Conservation (phyloP, 2,888 invertebrate species). For the Anorthoa munda region DNA sequence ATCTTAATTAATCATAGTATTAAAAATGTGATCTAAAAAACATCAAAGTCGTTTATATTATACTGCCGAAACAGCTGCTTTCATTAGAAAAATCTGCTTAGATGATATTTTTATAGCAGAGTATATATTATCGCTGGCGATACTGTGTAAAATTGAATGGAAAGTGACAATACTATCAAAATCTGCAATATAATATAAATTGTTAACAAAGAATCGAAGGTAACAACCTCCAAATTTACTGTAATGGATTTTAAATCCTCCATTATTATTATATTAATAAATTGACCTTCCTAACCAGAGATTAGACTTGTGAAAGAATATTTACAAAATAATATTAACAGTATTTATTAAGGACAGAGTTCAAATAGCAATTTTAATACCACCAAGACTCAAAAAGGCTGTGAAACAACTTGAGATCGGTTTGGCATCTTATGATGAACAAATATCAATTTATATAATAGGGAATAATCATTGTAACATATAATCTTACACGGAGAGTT, state of each 20-base stretch:
- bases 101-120: constrained; percentile 46
- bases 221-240: constrained; percentile 41
- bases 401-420: constrained; percentile 88
- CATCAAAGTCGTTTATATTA: constrained; percentile 12
- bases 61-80: constrained; percentile 2
- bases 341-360: constrained; percentile 76
- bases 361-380: constrained; percentile 74
- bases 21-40: constrained; percentile 14
- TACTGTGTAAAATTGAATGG: constrained; percentile 13
- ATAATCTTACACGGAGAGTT: constrained; percentile 58
- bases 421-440: constrained; percentile 77
- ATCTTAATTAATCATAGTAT: constrained; percentile 26
- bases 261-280: constrained; percentile 19
- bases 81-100: constrained; percentile 24
- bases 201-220: constrained; percentile 33
- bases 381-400: constrained; percentile 89
- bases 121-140: neutral
- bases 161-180: constrained; percentile 17
- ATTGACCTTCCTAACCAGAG: constrained; percentile 32
- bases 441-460: constrained; percentile 69
- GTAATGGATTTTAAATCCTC: constrained; percentile 46
- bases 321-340: constrained; percentile 35
- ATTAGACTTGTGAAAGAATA: constrained; percentile 21
- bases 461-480: constrained; percentile 60
- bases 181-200: constrained; percentile 32